These are phyloP conservation scores for Etheostoma spectabile DNA, from an alignment of 2,113 vertebrate genomes.

Conservation along the genomic window DNA sequence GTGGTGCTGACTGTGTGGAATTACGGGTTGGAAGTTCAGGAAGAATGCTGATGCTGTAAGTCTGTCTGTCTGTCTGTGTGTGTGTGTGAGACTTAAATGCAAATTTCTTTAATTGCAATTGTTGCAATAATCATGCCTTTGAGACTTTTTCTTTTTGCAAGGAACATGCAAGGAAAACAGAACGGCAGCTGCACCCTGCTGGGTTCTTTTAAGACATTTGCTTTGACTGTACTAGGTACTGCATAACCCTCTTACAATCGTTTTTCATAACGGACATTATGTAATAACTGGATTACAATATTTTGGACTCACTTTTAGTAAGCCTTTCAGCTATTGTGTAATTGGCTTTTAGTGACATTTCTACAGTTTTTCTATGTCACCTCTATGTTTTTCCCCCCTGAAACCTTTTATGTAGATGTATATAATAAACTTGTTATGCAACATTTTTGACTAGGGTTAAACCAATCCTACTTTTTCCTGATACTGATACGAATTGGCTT, in stretches of 20 bases:
- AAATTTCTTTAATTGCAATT: not conserved
- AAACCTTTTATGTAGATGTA: not conserved
- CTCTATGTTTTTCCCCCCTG: not conserved
- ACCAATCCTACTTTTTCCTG: not conserved
- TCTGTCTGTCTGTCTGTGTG: not conserved
- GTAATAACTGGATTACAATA: not conserved
- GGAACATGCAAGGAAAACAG: conserved; percentile 18
- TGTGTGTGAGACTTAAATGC: not conserved
- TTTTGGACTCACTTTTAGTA: not conserved
- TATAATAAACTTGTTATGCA: not conserved
- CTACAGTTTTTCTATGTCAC: not conserved
- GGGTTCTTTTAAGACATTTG: not conserved
- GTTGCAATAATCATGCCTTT: not conserved
- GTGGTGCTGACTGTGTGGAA: conserved; percentile 57
- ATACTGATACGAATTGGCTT: not conserved
- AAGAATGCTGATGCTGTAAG: conserved; percentile 37
- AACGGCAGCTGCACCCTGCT: conserved; percentile 36
- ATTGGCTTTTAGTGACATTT: not conserved
- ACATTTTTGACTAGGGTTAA: not conserved
- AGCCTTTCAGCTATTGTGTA: not conserved
- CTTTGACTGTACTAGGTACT: not conserved
- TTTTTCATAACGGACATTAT: not conserved
- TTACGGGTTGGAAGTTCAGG: conserved; percentile 46
- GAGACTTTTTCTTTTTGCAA: not conserved
- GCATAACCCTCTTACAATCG: not conserved